Percentiles rank a stretch among this genome's conserved stretches.
These are phyloP conservation scores for Ditylenchus dipsaci DNA, from an alignment of 1,140 invertebrate species.

Conservation along the genomic window DNA sequence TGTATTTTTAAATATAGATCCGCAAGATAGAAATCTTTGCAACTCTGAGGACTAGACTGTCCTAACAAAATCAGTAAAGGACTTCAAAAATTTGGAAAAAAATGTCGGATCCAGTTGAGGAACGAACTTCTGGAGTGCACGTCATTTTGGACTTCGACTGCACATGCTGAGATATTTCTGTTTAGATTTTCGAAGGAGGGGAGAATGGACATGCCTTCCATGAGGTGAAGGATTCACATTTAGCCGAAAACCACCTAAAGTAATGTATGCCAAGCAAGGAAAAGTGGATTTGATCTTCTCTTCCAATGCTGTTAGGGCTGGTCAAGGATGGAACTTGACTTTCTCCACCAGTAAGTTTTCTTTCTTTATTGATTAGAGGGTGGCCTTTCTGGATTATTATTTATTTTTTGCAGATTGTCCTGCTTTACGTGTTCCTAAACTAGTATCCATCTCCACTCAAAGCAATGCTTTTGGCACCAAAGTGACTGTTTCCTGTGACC, in stretches of 20 bases:
- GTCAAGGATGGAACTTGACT: slow-evolving; percentile 77
- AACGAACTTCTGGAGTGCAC: too few species aligned
- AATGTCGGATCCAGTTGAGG: neutral
- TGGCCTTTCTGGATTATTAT: too few species aligned
- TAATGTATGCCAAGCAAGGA: slow-evolving; percentile 82
- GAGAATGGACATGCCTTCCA: slow-evolving; percentile 79
- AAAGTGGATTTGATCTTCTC: slow-evolving; percentile 82
- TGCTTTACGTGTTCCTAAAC: slow-evolving; percentile 73
- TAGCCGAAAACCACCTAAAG: slow-evolving; percentile 74
- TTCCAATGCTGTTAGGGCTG: slow-evolving; percentile 78
- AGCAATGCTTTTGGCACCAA: slow-evolving; percentile 85
- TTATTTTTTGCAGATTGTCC: slow-evolving; percentile 72
- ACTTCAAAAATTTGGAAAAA: slow-evolving; percentile 18
- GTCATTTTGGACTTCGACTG: too few species aligned
- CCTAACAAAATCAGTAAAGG: too few species aligned
- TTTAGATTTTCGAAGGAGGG: slow-evolving; percentile 76
- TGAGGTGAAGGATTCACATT: slow-evolving; percentile 79
- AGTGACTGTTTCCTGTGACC: slow-evolving; percentile 81
- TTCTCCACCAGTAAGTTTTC: slow-evolving; percentile 76
- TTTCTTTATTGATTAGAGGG: slow-evolving; percentile 6
- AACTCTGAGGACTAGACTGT: too few species aligned
- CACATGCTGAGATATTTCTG: too few species aligned
- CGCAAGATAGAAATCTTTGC: too few species aligned
- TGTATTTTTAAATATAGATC: too few species aligned
- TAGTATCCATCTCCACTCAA: slow-evolving; percentile 70